These are phyloP conservation scores for Gonocerus acuteangulatus DNA, from an alignment of 2,888 invertebrate genomes.

Conservation along the genomic window DNA sequence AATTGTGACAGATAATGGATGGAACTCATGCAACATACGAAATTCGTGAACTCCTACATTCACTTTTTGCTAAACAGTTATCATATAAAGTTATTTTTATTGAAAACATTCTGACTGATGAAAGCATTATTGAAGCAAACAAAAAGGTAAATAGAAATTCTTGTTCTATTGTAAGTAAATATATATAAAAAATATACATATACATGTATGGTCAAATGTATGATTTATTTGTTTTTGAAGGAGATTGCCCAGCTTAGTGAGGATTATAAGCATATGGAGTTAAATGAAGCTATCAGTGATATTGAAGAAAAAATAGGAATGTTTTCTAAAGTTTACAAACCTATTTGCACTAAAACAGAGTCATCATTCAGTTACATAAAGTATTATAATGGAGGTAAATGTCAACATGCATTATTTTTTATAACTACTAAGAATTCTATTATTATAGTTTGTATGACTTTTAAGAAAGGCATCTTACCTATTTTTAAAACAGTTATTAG, in stretches of 20 bases:
- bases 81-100: conserved; percentile 83
- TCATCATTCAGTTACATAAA: conserved; percentile 49
- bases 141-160: conserved; percentile 54
- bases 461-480: too few relatives aligned
- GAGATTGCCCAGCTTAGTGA: conserved; percentile 79
- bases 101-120: conserved; percentile 84
- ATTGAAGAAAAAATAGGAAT: conserved; percentile 74
- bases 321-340: conserved; percentile 72
- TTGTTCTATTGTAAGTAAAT: background rate
- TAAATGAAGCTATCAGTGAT: conserved; percentile 69
- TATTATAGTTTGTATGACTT: too few relatives aligned
- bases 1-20: conserved; percentile 80
- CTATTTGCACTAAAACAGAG: conserved; percentile 56
- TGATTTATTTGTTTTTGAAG: conserved; percentile 38
- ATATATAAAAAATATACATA: background rate
- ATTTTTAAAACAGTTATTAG: too few relatives aligned
- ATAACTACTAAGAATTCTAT: background rate
- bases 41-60: conserved; percentile 67
- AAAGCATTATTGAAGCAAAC: conserved; percentile 60
- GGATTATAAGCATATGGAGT: conserved; percentile 75
- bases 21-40: conserved; percentile 83
- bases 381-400: conserved; percentile 49
- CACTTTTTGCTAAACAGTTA: conserved; percentile 61
- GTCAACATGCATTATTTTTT: background rate
- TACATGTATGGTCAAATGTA: background rate